Evolutionary conservation across 2,888 invertebrate species (phyloP), one percentile per base, ranked within the genome.

Genomic region (Drosophila cracens): DNA sequence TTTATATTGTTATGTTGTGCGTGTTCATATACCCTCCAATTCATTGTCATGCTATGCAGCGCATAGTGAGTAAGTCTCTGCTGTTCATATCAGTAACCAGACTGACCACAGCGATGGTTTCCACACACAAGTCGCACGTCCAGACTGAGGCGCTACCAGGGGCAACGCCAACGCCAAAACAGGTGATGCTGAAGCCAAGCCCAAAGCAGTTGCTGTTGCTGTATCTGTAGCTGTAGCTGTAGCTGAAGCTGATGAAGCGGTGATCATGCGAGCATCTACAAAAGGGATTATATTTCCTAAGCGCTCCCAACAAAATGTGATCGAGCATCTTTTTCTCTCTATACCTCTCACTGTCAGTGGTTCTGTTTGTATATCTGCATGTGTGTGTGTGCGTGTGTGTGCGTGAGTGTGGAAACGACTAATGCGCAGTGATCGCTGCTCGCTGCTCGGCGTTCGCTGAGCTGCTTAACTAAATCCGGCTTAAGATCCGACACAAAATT

Each of bases 401-500:
- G 62, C 49, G 64, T 54, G 73, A 29, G 60, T 58, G 76, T 81
- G 78, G 78, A 75, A 82, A 74, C 60, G 76, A 73, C 66, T 79
- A 88, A 82, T 87, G 84, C 83, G 74, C 81, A 68, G 70, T 70
- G 79, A 76, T 70, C 76, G 82, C 58, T 66, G 49, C 61, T 48
- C 68, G 63, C 64, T 57, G 59, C 59, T 43, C 51, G 66, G 70
- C 89, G 84, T 74, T 89, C 86, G 90, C 76, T 92, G 92, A 92
- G 92, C 92, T 91, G 93, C 92, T 92, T 92, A 93, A 93, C 93
- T 92, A 91, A 92, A 92, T 92, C 92, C 92, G 93, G 92, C 93
- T 92, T 92, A 92, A 91, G 88, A 91, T 86, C 92, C 91, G 91
- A 92, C 91, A 91, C 90, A 87, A 91, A 91, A 91, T 92, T 91